Percentiles rank a stretch among this genome's conserved stretches.
Evolutionary conservation across 2,888 invertebrate species (phyloP).

Genomic region (Drosophila prostipennis): DNA sequence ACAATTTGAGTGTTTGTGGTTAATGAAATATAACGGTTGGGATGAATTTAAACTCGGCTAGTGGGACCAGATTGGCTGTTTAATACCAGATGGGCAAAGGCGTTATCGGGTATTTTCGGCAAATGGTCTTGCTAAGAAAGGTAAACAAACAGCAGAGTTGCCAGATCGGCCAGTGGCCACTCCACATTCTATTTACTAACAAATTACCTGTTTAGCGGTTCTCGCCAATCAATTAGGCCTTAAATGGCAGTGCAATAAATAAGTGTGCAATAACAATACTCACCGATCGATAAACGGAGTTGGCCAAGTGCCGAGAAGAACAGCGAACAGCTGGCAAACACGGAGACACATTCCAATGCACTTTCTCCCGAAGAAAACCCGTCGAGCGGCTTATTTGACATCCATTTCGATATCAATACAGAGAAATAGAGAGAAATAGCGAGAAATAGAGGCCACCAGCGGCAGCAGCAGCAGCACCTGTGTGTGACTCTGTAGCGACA

Average conservation of each 20-base stretch:
- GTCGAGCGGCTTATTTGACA: slow-evolving; percentile 66
- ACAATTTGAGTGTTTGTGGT: slow-evolving; percentile 1
- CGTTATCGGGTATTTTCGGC: not conserved
- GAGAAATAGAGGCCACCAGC: slow-evolving; percentile 67
- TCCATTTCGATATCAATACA: slow-evolving; percentile 71
- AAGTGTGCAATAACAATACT: slow-evolving; percentile 24
- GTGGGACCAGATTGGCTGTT: slow-evolving; percentile 9
- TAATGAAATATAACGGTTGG: slow-evolving; percentile 8
- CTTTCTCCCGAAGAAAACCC: slow-evolving; percentile 62
- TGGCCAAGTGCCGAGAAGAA: slow-evolving; percentile 2
- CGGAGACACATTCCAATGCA: slow-evolving; percentile 68
- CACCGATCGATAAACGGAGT: slow-evolving; percentile 7
- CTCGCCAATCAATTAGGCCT: slow-evolving; percentile 17
- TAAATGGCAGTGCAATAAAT: slow-evolving; percentile 8
- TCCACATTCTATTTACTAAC: slow-evolving; percentile 15
- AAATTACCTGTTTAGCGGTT: slow-evolving; percentile 15
- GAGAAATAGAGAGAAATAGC: slow-evolving; percentile 41
- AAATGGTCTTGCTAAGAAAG: not conserved
- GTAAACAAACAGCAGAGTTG: slow-evolving; percentile 13
- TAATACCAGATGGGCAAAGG: not conserved
- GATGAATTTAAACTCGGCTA: not conserved
- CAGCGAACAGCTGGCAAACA: slow-evolving; percentile 20
- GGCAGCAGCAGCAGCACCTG: slow-evolving; percentile 6
- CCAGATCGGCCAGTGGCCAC: slow-evolving; percentile 5
- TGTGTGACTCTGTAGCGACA: slow-evolving; percentile 47